These are phyloP conservation scores for Muraenolepis orangiensis DNA, from an alignment of 2,797 vertebrate genomes.

Conservation along the genomic window DNA sequence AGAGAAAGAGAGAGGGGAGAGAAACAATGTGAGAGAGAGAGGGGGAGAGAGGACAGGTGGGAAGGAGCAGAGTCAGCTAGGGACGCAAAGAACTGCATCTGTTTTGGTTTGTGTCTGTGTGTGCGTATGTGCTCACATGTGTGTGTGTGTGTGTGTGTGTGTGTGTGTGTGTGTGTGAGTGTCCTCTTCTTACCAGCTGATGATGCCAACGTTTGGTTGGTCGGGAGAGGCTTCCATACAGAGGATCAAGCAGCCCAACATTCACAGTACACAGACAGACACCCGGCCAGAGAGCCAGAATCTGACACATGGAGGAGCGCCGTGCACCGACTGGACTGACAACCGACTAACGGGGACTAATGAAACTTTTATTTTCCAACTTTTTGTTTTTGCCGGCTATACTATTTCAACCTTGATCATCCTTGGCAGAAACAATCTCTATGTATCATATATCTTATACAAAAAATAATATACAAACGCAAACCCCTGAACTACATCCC, in stretches of 20 bases:
- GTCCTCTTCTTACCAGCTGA: slow-evolving; percentile 58
- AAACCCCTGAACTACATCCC: background rate
- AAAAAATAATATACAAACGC: too few relatives aligned
- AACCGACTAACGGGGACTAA: background rate
- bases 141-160: background rate
- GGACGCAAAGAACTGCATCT: slow-evolving; percentile 63
- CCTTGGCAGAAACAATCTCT: background rate
- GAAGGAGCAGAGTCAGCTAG: slow-evolving; percentile 87
- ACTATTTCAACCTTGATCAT: background rate
- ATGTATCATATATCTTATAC: background rate
- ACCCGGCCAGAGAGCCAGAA: too few relatives aligned
- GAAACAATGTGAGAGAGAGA: slow-evolving; percentile 74
- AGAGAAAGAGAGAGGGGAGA: too few relatives aligned
- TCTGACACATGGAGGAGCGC: background rate
- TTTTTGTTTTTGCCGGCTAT: too few relatives aligned
- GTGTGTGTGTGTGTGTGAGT: slow-evolving; percentile 14
- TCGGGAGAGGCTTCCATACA: slow-evolving; percentile 27
- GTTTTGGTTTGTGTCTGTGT: slow-evolving; percentile 27
- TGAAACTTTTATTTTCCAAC: background rate
- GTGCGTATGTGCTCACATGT: slow-evolving; percentile 8
- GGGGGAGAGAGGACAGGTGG: slow-evolving; percentile 86
- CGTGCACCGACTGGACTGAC: background rate
- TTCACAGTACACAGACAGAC: background rate
- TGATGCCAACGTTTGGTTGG: slow-evolving; percentile 36
- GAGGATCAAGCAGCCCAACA: slow-evolving; percentile 24